These are phyloP conservation scores for Malurus alboscapulatus DNA, from an alignment of 2,113 vertebrate species.

Conservation along the genomic window DNA sequence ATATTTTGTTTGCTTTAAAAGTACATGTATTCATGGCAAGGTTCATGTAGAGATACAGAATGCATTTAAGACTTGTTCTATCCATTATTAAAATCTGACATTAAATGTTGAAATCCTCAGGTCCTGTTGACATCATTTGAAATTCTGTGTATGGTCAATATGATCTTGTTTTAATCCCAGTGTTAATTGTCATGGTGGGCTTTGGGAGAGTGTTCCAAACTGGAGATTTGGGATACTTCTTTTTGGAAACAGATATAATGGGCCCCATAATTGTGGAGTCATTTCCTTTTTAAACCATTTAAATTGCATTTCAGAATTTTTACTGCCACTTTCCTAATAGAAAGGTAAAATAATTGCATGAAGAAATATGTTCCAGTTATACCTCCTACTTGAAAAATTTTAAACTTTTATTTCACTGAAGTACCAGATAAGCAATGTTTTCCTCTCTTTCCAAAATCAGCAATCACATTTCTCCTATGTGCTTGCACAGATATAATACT, in stretches of 20 bases:
- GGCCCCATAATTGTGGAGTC: background rate
- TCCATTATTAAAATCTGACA: background rate
- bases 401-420: background rate
- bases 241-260: background rate
- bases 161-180: background rate
- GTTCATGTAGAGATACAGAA: background rate
- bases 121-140: background rate
- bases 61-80: background rate
- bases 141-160: background rate
- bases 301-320: background rate
- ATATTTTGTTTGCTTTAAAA: constrained; percentile 11
- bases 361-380: background rate
- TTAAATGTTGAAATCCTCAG: background rate
- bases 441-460: background rate
- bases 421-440: background rate
- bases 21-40: background rate
- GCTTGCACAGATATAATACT: background rate
- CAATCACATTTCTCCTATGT: background rate
- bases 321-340: background rate
- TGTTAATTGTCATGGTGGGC: background rate
- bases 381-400: background rate
- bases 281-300: background rate
- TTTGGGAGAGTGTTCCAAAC: background rate
- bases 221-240: background rate
- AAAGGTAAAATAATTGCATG: background rate